These are phyloP conservation scores for Amitus sp. DNA, from an alignment of 2,888 invertebrate genomes.

Conservation along the genomic window DNA sequence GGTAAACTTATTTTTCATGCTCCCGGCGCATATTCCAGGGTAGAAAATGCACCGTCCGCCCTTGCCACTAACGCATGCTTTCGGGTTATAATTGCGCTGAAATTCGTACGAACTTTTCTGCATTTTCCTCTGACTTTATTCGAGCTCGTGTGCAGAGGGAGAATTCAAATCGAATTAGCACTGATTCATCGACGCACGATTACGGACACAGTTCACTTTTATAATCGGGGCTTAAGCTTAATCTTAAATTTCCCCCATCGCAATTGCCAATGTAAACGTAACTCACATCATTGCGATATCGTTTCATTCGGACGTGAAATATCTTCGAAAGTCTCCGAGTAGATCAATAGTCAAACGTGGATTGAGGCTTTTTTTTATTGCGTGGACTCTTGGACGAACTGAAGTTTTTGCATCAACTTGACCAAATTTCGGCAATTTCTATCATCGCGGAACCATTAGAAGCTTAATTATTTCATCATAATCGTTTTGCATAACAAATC, in stretches of 20 bases:
- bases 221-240: slow-evolving; percentile 29
- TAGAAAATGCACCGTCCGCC: background rate
- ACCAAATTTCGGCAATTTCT: no score
- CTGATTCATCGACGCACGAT: slow-evolving; percentile 36
- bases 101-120: slow-evolving; percentile 1
- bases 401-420: no score
- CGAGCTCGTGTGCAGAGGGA: slow-evolving; percentile 4
- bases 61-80: slow-evolving; percentile 7
- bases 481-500: no score
- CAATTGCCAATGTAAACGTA: slow-evolving; percentile 40
- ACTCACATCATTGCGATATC: slow-evolving; percentile 18
- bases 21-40: background rate
- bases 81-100: slow-evolving; percentile 4
- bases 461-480: no score
- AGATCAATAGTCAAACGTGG: no score
- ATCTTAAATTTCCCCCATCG: slow-evolving; percentile 32
- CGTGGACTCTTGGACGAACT: no score
- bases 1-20: slow-evolving; percentile 10
- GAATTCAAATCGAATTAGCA: slow-evolving; percentile 33
- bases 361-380: no score
- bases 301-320: background rate
- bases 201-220: slow-evolving; percentile 35
- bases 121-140: background rate
- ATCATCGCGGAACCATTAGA: no score
- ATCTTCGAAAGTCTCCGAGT: no score